These are phyloP conservation scores for Thaumatotibia leucotreta DNA, from an alignment of 1,140 invertebrate species.

Conservation along the genomic window DNA sequence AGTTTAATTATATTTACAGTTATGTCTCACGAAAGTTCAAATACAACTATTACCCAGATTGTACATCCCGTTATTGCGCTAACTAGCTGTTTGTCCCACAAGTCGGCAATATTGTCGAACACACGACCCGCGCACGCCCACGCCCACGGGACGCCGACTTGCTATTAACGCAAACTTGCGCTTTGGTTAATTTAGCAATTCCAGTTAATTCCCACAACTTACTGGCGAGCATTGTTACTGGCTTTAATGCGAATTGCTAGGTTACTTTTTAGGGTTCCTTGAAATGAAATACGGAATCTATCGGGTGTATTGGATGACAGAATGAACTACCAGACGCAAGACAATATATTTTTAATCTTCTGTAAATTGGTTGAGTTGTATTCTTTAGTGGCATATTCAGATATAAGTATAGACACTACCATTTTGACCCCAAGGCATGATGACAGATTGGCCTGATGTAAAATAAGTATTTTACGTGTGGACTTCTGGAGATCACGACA, in stretches of 20 bases:
- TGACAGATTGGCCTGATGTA: too few species aligned
- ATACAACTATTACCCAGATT: not conserved
- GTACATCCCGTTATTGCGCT: not conserved
- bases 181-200: constrained; percentile 13
- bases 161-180: constrained; percentile 11
- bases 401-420: too few species aligned
- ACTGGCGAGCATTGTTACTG: not conserved
- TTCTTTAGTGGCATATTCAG: too few species aligned
- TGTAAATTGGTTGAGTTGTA: too few species aligned
- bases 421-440: too few species aligned
- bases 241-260: not conserved
- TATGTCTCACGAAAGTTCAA: not conserved
- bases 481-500: too few species aligned
- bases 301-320: too few species aligned
- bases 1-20: too few species aligned
- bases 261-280: not conserved
- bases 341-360: too few species aligned
- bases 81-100: not conserved
- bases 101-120: not conserved
- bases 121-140: not conserved
- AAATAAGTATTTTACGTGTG: too few species aligned
- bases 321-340: too few species aligned
- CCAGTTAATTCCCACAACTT: not conserved
- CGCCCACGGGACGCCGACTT: not conserved
- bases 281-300: not conserved